phyloP scores from a whole-genome alignment of 2,888 invertebrate genomes.

The Fragum fragum region DNA sequence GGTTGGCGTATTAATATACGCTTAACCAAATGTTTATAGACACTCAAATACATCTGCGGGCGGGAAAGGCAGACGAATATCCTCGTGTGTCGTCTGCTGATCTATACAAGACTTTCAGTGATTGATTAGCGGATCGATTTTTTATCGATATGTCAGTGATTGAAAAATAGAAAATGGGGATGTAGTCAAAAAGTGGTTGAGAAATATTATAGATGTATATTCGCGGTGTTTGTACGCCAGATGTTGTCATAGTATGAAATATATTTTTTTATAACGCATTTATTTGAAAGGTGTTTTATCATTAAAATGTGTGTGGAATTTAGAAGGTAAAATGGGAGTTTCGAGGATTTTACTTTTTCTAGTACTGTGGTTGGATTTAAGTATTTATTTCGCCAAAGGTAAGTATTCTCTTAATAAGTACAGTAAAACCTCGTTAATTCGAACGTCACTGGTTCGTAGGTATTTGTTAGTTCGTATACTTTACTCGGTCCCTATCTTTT shows the following conservation, averaged over 20 bases:
- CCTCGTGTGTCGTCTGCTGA: background rate
- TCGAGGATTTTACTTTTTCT: conserved; percentile 18
- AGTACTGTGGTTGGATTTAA: conserved; percentile 12
- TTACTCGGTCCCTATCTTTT: too few relatives aligned
- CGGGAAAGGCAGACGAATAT: background rate
- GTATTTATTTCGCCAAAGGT: conserved; percentile 12
- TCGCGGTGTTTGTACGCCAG: conserved; percentile 12
- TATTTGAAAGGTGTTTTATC: conserved; percentile 17
- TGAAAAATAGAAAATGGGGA: background rate
- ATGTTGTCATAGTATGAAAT: background rate
- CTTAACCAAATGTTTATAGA: conserved; percentile 1
- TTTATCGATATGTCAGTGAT: conserved; percentile 13
- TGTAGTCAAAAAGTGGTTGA: background rate
- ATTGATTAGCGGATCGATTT: conserved; percentile 19
- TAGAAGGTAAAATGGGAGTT: background rate
- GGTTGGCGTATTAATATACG: conserved; percentile 4
- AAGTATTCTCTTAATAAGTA: too few relatives aligned
- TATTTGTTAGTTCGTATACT: too few relatives aligned
- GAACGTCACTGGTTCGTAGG: too few relatives aligned
- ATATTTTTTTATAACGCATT: background rate
- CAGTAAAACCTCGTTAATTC: too few relatives aligned
- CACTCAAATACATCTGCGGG: conserved; percentile 7
- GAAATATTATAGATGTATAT: background rate
- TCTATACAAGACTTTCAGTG: background rate
- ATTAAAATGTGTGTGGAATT: conserved; percentile 22